Evolutionary conservation across 2,113 vertebrate genomes (phyloP).

Genomic region (Tragelaphus imberbis): DNA sequence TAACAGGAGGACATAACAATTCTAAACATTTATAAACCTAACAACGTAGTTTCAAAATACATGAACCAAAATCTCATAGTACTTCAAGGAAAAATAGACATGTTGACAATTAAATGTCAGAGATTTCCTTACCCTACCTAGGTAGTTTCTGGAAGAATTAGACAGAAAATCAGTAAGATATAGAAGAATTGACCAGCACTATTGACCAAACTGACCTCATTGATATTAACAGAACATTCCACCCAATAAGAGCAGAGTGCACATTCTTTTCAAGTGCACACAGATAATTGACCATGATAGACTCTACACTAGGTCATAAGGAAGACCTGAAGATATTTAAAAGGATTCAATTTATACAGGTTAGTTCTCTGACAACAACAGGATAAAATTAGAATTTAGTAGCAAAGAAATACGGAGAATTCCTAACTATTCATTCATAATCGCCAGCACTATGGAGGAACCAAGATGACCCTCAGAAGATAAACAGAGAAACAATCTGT

Average conservation of each 20-base stretch:
- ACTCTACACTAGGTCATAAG: background rate
- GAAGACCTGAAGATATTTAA: background rate
- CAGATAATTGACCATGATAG: background rate
- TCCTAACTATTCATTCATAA: too few relatives aligned
- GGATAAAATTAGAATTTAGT: background rate
- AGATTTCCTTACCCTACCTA: background rate
- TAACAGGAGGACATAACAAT: background rate
- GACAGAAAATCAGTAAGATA: background rate
- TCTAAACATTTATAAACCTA: background rate
- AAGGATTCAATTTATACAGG: background rate
- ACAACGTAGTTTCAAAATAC: background rate
- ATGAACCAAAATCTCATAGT: background rate
- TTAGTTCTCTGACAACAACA: background rate
- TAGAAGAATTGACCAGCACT: background rate
- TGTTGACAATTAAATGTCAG: background rate
- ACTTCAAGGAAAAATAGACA: background rate
- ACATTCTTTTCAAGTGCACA: background rate
- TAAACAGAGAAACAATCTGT: too few relatives aligned
- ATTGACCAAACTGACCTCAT: background rate
- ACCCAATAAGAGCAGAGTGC: background rate
- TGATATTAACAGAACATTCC: background rate
- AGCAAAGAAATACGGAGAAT: background rate
- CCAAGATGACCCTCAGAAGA: background rate
- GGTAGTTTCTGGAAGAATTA: background rate
- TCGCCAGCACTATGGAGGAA: background rate